Evolutionary conservation across 2,797 vertebrate genomes (phyloP).

Genomic region (Sebastes elongatus): DNA sequence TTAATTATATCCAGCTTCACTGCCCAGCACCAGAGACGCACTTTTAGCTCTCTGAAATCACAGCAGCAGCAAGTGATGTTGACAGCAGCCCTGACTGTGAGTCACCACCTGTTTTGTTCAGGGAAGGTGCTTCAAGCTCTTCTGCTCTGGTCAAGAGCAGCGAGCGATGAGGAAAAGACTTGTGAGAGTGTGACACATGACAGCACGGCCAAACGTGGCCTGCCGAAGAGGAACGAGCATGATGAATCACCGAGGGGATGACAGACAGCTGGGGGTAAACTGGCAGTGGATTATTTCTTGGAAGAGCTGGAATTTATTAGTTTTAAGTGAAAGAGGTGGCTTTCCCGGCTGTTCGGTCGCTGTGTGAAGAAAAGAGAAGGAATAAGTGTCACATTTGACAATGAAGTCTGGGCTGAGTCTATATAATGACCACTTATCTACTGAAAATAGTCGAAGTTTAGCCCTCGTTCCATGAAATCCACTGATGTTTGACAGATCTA

Average conservation of each 20-base stretch:
- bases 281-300: constrained; percentile 1
- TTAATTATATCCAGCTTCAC: constrained; percentile 59
- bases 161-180: constrained; percentile 53
- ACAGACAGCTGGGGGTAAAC: background rate
- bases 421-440: background rate
- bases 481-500: background rate
- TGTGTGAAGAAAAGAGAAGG: constrained; percentile 3
- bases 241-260: constrained; percentile 51
- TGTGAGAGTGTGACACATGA: constrained; percentile 66
- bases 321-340: constrained; percentile 33
- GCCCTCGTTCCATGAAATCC: background rate
- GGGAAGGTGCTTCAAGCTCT: constrained; percentile 40
- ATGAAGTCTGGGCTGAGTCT: background rate
- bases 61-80: constrained; percentile 22
- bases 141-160: constrained; percentile 28
- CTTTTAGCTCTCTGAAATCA: constrained; percentile 39
- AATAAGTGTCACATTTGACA: background rate
- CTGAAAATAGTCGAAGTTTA: background rate
- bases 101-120: constrained; percentile 62
- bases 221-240: constrained; percentile 39
- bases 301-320: constrained; percentile 31
- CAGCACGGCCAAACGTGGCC: constrained; percentile 38
- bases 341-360: background rate
- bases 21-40: constrained; percentile 15
- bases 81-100: constrained; percentile 59